Percentiles rank a stretch among this genome's conserved stretches.
Conservation (phyloP, 2,113 vertebrate species). For the Oreotragus oreotragus region DNA sequence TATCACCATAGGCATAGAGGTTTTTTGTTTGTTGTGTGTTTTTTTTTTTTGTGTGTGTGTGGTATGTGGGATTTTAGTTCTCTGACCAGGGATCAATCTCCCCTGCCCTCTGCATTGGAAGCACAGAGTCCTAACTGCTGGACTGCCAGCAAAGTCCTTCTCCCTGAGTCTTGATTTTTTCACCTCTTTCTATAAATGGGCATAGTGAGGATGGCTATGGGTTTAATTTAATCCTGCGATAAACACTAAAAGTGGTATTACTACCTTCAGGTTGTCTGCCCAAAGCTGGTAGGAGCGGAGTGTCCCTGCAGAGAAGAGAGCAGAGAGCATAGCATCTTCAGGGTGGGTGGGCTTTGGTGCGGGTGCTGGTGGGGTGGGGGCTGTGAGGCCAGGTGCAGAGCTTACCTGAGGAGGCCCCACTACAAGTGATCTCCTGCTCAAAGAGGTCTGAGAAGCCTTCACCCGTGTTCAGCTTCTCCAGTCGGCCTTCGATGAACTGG, state of each 20-base stretch:
- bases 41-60: background rate
- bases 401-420: slow-evolving; percentile 80
- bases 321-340: background rate
- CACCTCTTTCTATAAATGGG: background rate
- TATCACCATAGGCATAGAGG: background rate
- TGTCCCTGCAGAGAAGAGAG: slow-evolving; percentile 74
- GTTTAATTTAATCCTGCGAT: background rate
- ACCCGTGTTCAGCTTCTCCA: slow-evolving; percentile 87
- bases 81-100: background rate
- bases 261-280: slow-evolving; percentile 90
- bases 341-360: background rate
- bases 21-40: background rate
- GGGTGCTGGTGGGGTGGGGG: background rate
- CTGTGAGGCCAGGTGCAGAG: fast-evolving
- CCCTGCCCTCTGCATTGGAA: background rate
- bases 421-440: slow-evolving; percentile 86
- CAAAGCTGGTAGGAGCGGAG: slow-evolving; percentile 87
- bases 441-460: slow-evolving; percentile 87
- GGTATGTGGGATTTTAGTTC: background rate
- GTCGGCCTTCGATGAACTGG: slow-evolving; percentile 88
- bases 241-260: background rate
- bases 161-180: background rate
- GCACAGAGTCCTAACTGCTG: background rate
- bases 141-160: background rate
- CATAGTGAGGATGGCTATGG: background rate